Evolutionary conservation across 2,888 invertebrate species (phyloP).

Genomic region (Acleris laterana): DNA sequence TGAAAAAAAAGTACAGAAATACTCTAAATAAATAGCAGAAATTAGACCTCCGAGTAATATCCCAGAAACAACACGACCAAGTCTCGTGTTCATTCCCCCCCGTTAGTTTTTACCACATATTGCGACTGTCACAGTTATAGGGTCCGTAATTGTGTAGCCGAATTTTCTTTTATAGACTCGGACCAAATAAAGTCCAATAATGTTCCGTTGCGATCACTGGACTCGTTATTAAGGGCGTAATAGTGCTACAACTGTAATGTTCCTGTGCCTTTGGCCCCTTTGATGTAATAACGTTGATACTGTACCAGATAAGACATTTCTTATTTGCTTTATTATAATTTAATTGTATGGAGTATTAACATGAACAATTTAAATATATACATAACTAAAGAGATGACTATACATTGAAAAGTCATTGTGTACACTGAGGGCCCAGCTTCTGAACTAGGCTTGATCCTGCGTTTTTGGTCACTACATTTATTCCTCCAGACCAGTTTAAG

Average conservation of each 20-base stretch:
- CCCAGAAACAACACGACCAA: constrained; percentile 14
- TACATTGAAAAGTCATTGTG: too few species aligned
- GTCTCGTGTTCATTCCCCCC: constrained; percentile 20
- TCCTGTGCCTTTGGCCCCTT: background rate
- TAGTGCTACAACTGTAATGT: constrained; percentile 15
- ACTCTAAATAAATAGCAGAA: background rate
- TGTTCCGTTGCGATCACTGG: constrained; percentile 25
- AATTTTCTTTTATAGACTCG: constrained; percentile 32
- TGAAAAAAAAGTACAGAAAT: too few species aligned
- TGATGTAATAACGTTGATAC: background rate
- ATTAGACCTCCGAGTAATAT: background rate
- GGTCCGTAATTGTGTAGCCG: constrained; percentile 26
- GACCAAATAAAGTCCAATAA: constrained; percentile 31
- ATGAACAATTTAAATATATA: too few species aligned
- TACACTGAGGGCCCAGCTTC: too few species aligned
- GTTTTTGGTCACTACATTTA: too few species aligned
- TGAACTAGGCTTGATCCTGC: too few species aligned
- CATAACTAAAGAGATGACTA: too few species aligned
- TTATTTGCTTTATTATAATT: too few species aligned
- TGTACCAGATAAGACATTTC: background rate
- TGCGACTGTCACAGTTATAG: constrained; percentile 29
- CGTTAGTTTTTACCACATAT: constrained; percentile 34
- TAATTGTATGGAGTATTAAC: too few species aligned
- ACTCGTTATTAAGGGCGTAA: constrained; percentile 24
- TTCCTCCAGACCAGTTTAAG: too few species aligned